Evolutionary conservation across 1,140 invertebrate genomes (phyloP).

Genomic region (Mizuhopecten yessoensis): DNA sequence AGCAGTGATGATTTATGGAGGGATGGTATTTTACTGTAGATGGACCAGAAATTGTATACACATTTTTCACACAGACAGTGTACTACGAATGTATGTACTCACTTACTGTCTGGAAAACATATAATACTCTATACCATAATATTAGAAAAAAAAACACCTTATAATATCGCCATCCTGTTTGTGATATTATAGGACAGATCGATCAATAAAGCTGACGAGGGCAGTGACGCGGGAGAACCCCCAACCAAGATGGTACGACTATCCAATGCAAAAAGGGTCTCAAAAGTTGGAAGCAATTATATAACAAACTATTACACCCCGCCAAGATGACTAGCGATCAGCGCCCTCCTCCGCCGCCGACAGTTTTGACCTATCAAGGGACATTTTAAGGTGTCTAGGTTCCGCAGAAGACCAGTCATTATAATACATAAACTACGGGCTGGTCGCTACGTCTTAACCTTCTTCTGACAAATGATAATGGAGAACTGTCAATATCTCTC

Average conservation of each 20-base stretch:
- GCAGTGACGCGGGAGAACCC: not conserved
- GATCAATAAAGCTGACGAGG: not conserved
- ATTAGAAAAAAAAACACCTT: not conserved
- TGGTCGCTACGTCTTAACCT: not conserved
- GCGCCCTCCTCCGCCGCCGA: not conserved
- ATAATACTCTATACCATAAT: not conserved
- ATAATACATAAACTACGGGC: not conserved
- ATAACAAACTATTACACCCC: constrained; percentile 6
- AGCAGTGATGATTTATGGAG: not conserved
- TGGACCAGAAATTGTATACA: not conserved
- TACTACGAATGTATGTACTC: not conserved
- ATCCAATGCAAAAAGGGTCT: not conserved
- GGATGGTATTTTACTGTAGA: not conserved
- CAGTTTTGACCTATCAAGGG: not conserved
- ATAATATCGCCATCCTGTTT: not conserved
- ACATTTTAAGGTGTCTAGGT: constrained; percentile 24
- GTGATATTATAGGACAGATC: constrained; percentile 16
- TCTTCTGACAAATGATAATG: constrained; percentile 8
- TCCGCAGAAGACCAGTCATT: not conserved
- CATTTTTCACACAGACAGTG: not conserved
- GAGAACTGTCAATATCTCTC: not conserved
- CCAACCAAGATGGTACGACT: not conserved
- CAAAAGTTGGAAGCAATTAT: not conserved
- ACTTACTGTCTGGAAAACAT: not conserved
- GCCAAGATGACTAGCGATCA: not conserved